phyloP scores from a whole-genome alignment of 2,113 vertebrate genomes.

The Cinclus cinclus region DNA sequence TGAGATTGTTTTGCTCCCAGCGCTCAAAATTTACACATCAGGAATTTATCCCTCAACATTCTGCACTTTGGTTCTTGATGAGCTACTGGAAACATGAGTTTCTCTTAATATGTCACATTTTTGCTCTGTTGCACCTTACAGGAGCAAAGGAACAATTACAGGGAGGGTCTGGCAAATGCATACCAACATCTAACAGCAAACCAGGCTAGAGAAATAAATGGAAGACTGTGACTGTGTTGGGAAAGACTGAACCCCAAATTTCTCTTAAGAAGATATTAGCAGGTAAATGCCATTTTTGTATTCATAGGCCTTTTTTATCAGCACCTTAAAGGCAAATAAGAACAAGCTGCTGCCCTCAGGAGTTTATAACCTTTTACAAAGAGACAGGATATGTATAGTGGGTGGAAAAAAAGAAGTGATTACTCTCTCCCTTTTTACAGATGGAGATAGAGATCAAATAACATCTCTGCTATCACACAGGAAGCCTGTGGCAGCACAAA shows the following conservation, averaged over 20 bases:
- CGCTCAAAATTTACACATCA: not conserved
- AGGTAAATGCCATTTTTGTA: not conserved
- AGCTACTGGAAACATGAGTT: not conserved
- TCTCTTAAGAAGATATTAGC: not conserved
- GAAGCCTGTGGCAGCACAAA: not conserved
- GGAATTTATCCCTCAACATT: not conserved
- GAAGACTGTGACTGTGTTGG: not conserved
- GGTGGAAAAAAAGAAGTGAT: slow-evolving; percentile 5
- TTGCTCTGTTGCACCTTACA: not conserved
- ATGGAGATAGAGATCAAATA: slow-evolving; percentile 11
- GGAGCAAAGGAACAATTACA: not conserved
- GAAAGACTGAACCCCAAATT: not conserved
- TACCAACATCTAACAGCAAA: not conserved
- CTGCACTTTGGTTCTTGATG: not conserved
- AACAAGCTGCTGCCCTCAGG: not conserved
- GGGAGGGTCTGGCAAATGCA: not conserved
- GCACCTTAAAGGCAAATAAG: not conserved
- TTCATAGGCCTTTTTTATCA: not conserved
- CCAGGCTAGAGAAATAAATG: not conserved
- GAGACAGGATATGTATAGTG: not conserved
- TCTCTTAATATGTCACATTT: not conserved
- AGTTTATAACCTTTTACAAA: not conserved
- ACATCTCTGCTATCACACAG: not conserved
- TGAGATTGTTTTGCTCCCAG: not conserved
- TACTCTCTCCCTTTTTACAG: not conserved